These are phyloP conservation scores for Bactericera cockerelli DNA, from an alignment of 1,140 invertebrate genomes.

Conservation along the genomic window DNA sequence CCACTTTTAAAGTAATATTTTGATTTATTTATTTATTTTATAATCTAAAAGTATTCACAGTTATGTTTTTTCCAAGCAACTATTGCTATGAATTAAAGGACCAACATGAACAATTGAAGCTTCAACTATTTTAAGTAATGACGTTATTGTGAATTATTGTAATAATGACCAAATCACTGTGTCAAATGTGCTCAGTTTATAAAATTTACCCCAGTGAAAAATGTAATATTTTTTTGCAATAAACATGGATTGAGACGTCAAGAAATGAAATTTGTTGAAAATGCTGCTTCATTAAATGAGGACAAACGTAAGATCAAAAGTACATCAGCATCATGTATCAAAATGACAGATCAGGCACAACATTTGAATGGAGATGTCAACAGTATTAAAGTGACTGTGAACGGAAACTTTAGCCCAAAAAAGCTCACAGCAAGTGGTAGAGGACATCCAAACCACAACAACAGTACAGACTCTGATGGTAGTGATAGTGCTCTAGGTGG, in stretches of 20 bases:
- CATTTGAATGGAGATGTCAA: not conserved
- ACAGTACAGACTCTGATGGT: not conserved
- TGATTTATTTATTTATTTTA: too few relatives aligned
- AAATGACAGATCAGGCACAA: slow-evolving; percentile 5
- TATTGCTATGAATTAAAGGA: too few relatives aligned
- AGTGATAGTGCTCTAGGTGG: not conserved
- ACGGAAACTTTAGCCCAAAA: not conserved
- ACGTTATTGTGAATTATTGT: too few relatives aligned
- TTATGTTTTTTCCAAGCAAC: too few relatives aligned
- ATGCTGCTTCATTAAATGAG: not conserved
- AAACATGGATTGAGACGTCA: not conserved
- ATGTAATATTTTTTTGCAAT: too few relatives aligned
- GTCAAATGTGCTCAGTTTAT: too few relatives aligned
- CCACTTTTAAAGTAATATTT: too few relatives aligned
- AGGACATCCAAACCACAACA: not conserved
- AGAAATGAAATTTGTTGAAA: slow-evolving; percentile 8
- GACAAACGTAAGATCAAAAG: not conserved
- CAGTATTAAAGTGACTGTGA: not conserved
- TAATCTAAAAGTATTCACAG: too few relatives aligned
- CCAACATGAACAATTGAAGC: too few relatives aligned
- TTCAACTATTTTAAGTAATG: too few relatives aligned
- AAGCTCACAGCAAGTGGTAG: not conserved
- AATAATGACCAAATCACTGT: too few relatives aligned
- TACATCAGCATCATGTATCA: not conserved
- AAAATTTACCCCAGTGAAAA: too few relatives aligned